phyloP scores from a whole-genome alignment of 2,113 vertebrate species.

The Macaca nemestrina region DNA sequence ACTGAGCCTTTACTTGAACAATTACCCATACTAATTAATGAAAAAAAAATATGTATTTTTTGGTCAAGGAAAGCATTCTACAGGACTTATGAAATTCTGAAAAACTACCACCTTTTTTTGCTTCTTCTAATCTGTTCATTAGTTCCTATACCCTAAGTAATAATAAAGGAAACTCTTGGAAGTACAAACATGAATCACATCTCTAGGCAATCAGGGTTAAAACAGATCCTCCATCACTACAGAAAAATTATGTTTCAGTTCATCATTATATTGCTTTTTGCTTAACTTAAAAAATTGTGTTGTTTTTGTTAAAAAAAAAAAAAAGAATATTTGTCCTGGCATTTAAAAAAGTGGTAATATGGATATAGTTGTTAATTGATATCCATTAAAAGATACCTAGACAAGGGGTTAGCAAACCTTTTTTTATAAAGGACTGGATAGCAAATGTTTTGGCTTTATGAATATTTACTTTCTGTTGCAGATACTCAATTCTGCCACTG shows the following conservation, averaged over 20 bases:
- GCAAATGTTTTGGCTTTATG: not conserved
- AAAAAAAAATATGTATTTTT: not conserved
- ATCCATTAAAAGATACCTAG: not conserved
- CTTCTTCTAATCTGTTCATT: not conserved
- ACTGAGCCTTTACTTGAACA: not conserved
- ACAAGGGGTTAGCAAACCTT: not conserved
- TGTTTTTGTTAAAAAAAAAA: not conserved
- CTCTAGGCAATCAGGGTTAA: not conserved
- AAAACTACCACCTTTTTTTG: not conserved
- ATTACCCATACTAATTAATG: not conserved
- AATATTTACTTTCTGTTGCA: not conserved
- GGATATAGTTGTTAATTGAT: not conserved
- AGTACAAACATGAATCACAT: not conserved
- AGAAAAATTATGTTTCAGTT: constrained; percentile 5
- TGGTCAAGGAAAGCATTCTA: not conserved
- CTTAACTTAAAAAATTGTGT: not conserved
- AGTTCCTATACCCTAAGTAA: not conserved
- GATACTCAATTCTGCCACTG: not conserved
- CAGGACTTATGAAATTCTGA: not conserved
- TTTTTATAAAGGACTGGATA: not conserved
- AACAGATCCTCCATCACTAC: not conserved
- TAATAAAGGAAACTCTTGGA: not conserved
- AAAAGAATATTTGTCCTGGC: not conserved
- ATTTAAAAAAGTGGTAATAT: constrained; percentile 12
- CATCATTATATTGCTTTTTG: not conserved